Evolutionary conservation across 2,888 invertebrate genomes (phyloP), one percentile per base, ranked within the genome.

Genomic region (Drosophila nigricruria): DNA sequence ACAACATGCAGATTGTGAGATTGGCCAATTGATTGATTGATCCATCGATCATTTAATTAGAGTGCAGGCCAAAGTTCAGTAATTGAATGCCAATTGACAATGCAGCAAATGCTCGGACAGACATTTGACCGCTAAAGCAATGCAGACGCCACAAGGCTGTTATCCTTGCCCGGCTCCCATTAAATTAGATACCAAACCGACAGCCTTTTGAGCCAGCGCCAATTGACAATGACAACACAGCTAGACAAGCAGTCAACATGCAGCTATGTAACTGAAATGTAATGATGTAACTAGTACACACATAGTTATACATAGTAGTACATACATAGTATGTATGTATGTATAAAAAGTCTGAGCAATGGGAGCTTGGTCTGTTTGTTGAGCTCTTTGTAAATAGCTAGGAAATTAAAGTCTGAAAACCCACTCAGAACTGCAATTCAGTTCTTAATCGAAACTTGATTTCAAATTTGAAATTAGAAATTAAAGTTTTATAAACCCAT

Each of bases 31-130:
- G 78, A 67, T 63, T 66, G 76, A 49, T 75, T 36, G 61, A 50
- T 62, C 56, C 38, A 80, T 80, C 77, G 59, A 57, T 77, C 81
- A 68, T 62, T 80, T 68, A 65, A 80, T 78, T 72, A 65, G 52
- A 57, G 38, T 30, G 77, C 64, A 53, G 38, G 30, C 54, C 59
- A 57, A 71, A 62, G 61, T 56, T 61, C 42, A 50, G 45, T 70
- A 59, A 60, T 49, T 69, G 61, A 64, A 75, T 74, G 49, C 50
- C 64, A 69, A 65, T 77, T 79, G 60, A 53, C 60, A 54, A 54
- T 74, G 75, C 76, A 45, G 49, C 43, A 63, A 59, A 58, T 57
- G 40, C 34, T 10, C 57, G 52, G 18, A 12, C 32, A 43, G 60
- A 69, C 52, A 53, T 50, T 23, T 61, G 70, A 56, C 56, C 56